These are phyloP conservation scores for Clarias gariepinus DNA, from an alignment of 2,113 vertebrate species.

Conservation along the genomic window DNA sequence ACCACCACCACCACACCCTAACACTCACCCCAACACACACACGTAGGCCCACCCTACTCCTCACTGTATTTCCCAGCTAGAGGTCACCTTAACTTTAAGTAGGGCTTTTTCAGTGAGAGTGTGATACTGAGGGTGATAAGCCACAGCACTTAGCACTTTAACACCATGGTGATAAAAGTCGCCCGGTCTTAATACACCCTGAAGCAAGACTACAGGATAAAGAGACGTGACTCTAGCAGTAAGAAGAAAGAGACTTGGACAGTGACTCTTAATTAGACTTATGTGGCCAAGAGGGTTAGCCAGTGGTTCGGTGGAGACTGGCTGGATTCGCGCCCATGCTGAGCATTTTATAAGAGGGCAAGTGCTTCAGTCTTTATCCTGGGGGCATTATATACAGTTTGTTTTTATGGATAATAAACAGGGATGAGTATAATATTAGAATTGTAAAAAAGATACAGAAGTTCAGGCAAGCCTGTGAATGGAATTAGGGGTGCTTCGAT, in stretches of 20 bases:
- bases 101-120: slow-evolving; percentile 7
- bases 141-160: slow-evolving; percentile 24
- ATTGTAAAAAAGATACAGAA: not conserved
- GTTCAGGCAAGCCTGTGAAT: not conserved
- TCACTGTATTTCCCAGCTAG: slow-evolving; percentile 1
- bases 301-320: not conserved
- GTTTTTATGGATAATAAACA: not conserved
- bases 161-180: slow-evolving; percentile 18
- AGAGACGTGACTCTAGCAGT: not conserved
- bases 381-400: not conserved
- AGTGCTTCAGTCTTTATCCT: not conserved
- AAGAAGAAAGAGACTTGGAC: slow-evolving; percentile 8
- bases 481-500: too few species aligned
- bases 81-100: slow-evolving; percentile 18
- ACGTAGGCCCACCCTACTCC: not conserved
- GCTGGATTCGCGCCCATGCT: not conserved
- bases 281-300: not conserved
- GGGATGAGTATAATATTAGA: not conserved
- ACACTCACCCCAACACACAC: not conserved
- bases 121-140: slow-evolving; percentile 31
- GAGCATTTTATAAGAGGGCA: not conserved
- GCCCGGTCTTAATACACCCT: slow-evolving; percentile 1
- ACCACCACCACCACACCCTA: not conserved
- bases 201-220: slow-evolving; percentile 21
- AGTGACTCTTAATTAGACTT: not conserved